Conservation (phyloP, 2,113 vertebrate genomes). For the Pholis gunnellus region DNA sequence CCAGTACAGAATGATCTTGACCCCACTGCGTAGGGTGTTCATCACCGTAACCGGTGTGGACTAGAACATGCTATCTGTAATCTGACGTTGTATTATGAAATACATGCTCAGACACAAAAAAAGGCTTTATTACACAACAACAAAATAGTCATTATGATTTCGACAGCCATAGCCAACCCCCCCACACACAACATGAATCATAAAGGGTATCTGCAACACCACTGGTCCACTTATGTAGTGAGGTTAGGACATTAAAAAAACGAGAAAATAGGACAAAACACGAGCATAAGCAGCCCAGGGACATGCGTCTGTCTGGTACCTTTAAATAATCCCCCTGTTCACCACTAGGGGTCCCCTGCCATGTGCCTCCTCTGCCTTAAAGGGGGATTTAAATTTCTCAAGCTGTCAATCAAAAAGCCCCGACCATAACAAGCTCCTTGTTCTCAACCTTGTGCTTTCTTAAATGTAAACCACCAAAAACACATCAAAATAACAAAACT, state of each 20-base stretch:
- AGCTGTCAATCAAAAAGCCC: slow-evolving; percentile 76
- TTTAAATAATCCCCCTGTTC: slow-evolving; percentile 54
- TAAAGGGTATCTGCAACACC: neutral
- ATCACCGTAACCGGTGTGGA: neutral
- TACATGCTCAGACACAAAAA: neutral
- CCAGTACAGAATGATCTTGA: neutral
- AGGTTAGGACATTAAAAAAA: neutral
- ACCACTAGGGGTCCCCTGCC: slow-evolving; percentile 74
- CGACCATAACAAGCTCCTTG: slow-evolving; percentile 70
- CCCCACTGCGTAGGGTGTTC: neutral
- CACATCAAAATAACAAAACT: neutral
- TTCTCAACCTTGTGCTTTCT: slow-evolving; percentile 23
- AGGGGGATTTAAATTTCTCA: slow-evolving; percentile 80
- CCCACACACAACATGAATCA: slow-evolving; percentile 16
- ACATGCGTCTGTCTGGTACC: slow-evolving; percentile 23
- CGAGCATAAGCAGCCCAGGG: neutral
- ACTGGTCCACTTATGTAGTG: neutral
- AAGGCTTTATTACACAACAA: slow-evolving; percentile 35
- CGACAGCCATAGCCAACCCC: neutral
- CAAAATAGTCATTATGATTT: neutral
- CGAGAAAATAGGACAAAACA: neutral
- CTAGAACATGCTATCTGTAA: neutral
- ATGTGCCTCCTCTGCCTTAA: slow-evolving; percentile 70
- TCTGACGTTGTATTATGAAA: slow-evolving; percentile 1
- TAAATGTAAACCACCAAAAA: neutral